Conservation (phyloP, 2,113 vertebrate species). For the Oxyura jamaicensis region DNA sequence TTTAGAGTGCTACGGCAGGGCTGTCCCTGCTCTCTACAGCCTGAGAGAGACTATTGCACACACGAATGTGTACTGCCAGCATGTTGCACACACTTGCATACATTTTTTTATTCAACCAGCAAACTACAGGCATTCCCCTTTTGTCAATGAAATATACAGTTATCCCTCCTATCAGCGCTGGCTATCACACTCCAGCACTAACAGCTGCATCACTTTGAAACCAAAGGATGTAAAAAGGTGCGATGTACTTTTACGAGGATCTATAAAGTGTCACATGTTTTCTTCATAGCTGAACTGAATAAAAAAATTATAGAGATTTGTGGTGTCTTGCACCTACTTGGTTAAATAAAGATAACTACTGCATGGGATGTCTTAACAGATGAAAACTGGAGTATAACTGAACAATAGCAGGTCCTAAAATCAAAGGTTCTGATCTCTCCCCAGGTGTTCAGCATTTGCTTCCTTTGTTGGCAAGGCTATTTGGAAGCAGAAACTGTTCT, state of each 20-base stretch:
- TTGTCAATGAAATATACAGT: neutral
- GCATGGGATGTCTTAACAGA: neutral
- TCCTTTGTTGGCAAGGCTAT: neutral
- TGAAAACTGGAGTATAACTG: neutral
- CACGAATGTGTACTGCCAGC: neutral
- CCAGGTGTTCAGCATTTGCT: neutral
- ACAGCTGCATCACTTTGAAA: neutral
- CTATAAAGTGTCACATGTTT: neutral
- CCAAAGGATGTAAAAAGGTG: neutral
- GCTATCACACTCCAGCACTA: fast-evolving
- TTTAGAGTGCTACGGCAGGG: neutral
- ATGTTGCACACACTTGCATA: neutral
- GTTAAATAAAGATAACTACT: neutral
- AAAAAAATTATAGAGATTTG: neutral
- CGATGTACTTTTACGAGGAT: neutral
- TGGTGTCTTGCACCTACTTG: neutral
- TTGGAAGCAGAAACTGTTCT: neutral
- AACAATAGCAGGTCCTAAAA: neutral
- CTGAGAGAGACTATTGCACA: neutral
- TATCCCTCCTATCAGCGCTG: neutral
- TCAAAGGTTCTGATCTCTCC: neutral
- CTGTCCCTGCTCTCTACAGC: neutral
- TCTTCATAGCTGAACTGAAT: neutral
- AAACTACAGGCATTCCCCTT: neutral
- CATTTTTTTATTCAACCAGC: neutral